Conservation (phyloP, 2,797 vertebrate genomes). For the Phataginus tricuspis region DNA sequence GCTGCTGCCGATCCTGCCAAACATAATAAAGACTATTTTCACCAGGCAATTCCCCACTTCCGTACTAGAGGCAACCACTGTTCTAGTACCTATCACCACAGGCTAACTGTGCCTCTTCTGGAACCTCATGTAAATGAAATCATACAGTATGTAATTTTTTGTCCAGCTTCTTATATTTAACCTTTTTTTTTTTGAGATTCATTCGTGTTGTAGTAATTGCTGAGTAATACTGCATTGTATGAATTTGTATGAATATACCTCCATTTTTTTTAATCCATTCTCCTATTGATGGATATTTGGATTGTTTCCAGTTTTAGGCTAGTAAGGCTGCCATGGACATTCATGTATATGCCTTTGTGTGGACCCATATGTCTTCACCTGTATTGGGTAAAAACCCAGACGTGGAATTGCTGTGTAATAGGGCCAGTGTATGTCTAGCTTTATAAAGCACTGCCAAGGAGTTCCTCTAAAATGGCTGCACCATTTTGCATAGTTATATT, state of each 20-base stretch:
- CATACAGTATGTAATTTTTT: not conserved
- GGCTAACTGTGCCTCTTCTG: not conserved
- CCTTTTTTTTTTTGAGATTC: not conserved
- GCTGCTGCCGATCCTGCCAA: not conserved
- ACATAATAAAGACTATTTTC: not conserved
- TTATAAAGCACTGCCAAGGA: not conserved
- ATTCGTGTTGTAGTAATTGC: not conserved
- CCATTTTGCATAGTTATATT: constrained; percentile 1
- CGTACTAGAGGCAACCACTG: not conserved
- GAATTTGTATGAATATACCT: not conserved
- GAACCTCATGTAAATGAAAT: not conserved
- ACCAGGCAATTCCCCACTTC: not conserved
- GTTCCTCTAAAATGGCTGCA: not conserved
- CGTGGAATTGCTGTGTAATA: not conserved
- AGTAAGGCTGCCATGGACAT: not conserved
- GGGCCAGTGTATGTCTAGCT: not conserved
- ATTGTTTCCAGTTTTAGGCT: not conserved
- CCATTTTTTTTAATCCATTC: not conserved
- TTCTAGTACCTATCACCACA: not conserved
- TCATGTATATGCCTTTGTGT: not conserved
- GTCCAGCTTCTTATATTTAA: not conserved
- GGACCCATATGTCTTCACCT: not conserved
- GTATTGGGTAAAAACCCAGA: not conserved
- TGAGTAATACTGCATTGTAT: not conserved
- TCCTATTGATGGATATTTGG: not conserved